Percentiles rank a stretch among this genome's conserved stretches.
phyloP scores from a whole-genome alignment of 2,113 vertebrate species.

The Ophiodon elongatus region DNA sequence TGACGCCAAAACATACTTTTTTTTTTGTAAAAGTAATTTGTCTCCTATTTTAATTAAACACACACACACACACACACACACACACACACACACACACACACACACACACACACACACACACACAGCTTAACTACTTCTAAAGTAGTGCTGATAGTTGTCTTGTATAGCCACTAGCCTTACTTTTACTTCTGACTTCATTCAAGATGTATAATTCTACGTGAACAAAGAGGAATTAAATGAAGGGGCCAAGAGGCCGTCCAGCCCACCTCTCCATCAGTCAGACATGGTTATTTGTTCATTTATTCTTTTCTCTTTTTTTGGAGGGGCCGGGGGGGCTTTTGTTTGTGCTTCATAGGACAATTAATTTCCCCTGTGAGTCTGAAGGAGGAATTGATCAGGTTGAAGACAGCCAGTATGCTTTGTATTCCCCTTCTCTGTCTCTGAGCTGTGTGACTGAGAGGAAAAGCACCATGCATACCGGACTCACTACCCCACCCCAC shows the following conservation, averaged over 20 bases:
- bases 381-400: conserved; percentile 73
- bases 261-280: conserved; percentile 72
- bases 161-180: background rate
- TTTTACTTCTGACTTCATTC: conserved; percentile 28
- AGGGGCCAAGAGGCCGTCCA: conserved; percentile 54
- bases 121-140: conserved; percentile 13
- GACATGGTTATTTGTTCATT: conserved; percentile 65
- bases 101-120: background rate
- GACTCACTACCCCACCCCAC: background rate
- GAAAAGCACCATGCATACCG: conserved; percentile 18
- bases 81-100: background rate
- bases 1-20: conserved; percentile 14
- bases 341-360: conserved; percentile 75
- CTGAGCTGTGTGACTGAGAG: conserved; percentile 34
- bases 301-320: too few species aligned
- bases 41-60: conserved; percentile 45
- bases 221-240: conserved; percentile 64
- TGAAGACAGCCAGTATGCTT: conserved; percentile 45
- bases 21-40: conserved; percentile 1
- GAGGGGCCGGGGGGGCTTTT: too few species aligned
- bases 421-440: conserved; percentile 44
- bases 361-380: conserved; percentile 78
- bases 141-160: conserved; percentile 19
- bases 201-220: conserved; percentile 43
- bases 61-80: background rate